Evolutionary conservation across 1,140 invertebrate genomes (phyloP).

Genomic region (Bombus turneri): DNA sequence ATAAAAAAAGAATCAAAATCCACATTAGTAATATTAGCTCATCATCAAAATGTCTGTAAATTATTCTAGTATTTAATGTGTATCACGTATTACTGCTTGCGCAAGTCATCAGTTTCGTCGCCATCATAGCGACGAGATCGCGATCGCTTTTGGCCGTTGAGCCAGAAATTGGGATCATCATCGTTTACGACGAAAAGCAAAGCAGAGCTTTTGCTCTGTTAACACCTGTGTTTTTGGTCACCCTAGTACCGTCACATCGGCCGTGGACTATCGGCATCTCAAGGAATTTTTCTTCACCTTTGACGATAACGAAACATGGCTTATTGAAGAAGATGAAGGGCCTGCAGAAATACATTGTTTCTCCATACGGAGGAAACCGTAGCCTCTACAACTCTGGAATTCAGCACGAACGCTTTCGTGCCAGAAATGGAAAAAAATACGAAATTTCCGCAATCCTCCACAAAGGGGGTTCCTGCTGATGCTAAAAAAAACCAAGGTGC

Average conservation of each 20-base stretch:
- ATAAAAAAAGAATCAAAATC: background rate
- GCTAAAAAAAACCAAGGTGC: slow-evolving; percentile 88
- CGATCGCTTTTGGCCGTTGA: slow-evolving; percentile 78
- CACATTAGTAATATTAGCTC: background rate
- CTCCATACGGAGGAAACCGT: slow-evolving; percentile 88
- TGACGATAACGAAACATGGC: slow-evolving; percentile 87
- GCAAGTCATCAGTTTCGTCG: slow-evolving; percentile 82
- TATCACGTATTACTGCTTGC: slow-evolving; percentile 57
- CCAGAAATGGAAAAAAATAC: slow-evolving; percentile 89
- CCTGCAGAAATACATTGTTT: slow-evolving; percentile 85
- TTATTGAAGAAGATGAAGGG: slow-evolving; percentile 90
- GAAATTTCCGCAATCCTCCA: slow-evolving; percentile 84
- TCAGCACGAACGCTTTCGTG: slow-evolving; percentile 78
- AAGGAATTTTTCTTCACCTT: slow-evolving; percentile 73
- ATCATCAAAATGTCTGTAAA: background rate
- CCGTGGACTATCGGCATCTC: slow-evolving; percentile 57
- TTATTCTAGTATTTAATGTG: background rate
- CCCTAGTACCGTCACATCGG: slow-evolving; percentile 46
- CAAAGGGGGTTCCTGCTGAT: slow-evolving; percentile 86
- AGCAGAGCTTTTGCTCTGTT: slow-evolving; percentile 67
- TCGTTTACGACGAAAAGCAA: slow-evolving; percentile 86
- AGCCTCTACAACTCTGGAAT: slow-evolving; percentile 78
- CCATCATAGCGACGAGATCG: slow-evolving; percentile 86
- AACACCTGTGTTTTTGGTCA: slow-evolving; percentile 46
- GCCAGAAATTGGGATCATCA: slow-evolving; percentile 80